Conservation (phyloP, 2,888 invertebrate genomes). For the Augochlorella aurata region DNA sequence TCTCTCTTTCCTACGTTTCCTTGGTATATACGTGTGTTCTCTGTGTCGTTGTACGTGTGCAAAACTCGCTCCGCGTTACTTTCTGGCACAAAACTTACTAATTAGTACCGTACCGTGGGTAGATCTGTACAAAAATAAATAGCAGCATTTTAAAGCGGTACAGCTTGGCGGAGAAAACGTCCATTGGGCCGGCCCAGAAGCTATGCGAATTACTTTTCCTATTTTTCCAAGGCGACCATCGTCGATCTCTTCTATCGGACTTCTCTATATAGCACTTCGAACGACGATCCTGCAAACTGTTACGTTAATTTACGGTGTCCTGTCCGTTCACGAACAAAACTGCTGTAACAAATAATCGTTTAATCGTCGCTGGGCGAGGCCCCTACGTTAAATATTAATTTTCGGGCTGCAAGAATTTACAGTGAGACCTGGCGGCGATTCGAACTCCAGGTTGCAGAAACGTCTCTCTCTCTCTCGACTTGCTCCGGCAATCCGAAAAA, state of each 20-base stretch:
- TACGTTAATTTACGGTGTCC: too few relatives aligned
- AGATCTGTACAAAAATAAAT: slow-evolving; percentile 81
- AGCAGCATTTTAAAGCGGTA: slow-evolving; percentile 74
- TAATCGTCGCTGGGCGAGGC: too few relatives aligned
- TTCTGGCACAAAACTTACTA: slow-evolving; percentile 78
- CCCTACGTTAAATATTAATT: too few relatives aligned
- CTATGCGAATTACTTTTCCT: not conserved
- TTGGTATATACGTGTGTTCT: not conserved
- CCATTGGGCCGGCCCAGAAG: not conserved
- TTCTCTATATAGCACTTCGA: too few relatives aligned
- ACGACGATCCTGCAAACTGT: too few relatives aligned
- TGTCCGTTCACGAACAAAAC: too few relatives aligned
- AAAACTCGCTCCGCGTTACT: slow-evolving; percentile 38
- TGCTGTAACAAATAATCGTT: too few relatives aligned
- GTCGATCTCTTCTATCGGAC: too few relatives aligned
- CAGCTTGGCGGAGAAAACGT: slow-evolving; percentile 17
- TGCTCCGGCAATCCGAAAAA: not conserved
- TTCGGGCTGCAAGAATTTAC: too few relatives aligned
- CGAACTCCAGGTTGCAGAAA: too few relatives aligned
- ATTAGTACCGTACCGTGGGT: slow-evolving; percentile 69
- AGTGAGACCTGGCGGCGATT: too few relatives aligned
- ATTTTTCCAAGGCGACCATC: not conserved
- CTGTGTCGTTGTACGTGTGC: not conserved
- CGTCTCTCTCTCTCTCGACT: too few relatives aligned
- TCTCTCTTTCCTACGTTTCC: not conserved